These are phyloP conservation scores for Plecturocebus donacophilus DNA, from an alignment of 2,113 vertebrate species.

Conservation along the genomic window DNA sequence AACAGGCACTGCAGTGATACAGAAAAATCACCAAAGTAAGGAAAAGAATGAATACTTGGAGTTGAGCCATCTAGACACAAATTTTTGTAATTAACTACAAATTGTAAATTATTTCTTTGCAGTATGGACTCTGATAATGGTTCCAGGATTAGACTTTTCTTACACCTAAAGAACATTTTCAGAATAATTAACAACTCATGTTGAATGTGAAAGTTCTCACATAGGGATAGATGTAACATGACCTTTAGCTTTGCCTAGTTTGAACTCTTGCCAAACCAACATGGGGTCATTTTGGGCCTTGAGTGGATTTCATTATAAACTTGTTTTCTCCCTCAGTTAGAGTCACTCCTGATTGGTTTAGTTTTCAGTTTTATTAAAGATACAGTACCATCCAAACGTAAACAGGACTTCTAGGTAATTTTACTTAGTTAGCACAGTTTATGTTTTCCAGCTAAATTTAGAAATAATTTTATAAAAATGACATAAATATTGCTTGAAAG, in stretches of 20 bases:
- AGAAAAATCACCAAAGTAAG: not conserved
- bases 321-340: not conserved
- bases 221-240: not conserved
- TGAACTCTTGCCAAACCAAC: not conserved
- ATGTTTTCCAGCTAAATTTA: slow-evolving; percentile 9
- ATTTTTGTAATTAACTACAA: not conserved
- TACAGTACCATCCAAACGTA: not conserved
- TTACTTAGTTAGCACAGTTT: not conserved
- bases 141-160: not conserved
- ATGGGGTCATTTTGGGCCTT: not conserved
- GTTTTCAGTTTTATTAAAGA: not conserved
- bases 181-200: not conserved
- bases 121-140: not conserved
- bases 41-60: not conserved
- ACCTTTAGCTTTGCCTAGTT: not conserved
- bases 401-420: not conserved
- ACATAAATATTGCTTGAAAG: not conserved
- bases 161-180: not conserved
- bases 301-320: not conserved
- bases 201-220: not conserved
- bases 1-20: not conserved
- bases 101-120: not conserved
- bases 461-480: not conserved
- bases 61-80: not conserved
- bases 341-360: not conserved